Evolutionary conservation across 2,888 invertebrate species (phyloP), one percentile per base, ranked within the genome.

Genomic region (Rugalucina vietnamica): DNA sequence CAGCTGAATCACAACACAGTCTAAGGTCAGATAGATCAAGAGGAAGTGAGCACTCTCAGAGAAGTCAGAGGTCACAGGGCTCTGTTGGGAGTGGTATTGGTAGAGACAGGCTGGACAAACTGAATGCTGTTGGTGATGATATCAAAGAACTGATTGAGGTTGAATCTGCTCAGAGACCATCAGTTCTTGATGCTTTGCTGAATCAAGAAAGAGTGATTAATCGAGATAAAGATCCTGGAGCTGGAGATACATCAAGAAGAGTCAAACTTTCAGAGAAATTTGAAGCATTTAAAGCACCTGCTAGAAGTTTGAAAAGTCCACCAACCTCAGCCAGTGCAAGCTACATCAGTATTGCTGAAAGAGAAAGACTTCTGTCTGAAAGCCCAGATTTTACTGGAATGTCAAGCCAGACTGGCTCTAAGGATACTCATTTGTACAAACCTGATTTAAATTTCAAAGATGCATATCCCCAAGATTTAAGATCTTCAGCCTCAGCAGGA

Each of bases 291-390:
- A 27, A 69, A 12, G 65, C 70, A 29, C 79, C 79, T 27, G 34
- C 79, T 32, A 70, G 73, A 60, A 81, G 79, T 29, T 75, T 54
- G 34, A 76, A 74, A n/a, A 65, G 70, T 36, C 43, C 32, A 32
- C 69, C 39, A 27, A 12, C 27, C 21, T 72, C 43, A 24, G 76
- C 57, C 57, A 37, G 43, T 50, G 57, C 32, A 57, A 80, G 76
- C 0, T 90, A 90, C 78, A 29, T 90, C 1, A 81, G 86, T 70
- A 69, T 90, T 27, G 83, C 84, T 39, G 90, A 89, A 50, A 85
- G 90, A 76, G 84, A 87, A 50, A 88, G 80, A 69, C 76, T 90
- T 54, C 43, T 90, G 14, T 71, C 77, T 21, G 79, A 85, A 2
- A 85, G 80, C 54, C 79, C 85, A 54, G 87, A 85, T 57, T 49